Evolutionary conservation across 2,888 invertebrate species (phyloP).

Genomic region (Conchocele bisecta): DNA sequence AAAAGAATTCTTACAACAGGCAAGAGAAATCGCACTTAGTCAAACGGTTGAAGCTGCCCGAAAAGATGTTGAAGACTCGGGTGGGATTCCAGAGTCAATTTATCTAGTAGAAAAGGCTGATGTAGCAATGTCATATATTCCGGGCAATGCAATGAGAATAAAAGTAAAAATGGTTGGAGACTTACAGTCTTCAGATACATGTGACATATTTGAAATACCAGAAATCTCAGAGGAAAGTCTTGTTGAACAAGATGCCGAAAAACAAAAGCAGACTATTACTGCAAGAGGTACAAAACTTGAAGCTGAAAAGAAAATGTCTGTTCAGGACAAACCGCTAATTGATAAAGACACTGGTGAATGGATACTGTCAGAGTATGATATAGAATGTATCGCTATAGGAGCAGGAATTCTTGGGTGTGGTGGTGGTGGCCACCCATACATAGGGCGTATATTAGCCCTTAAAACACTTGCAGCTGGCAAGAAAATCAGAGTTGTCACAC

Average conservation of each 20-base stretch:
- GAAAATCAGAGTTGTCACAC: constrained; percentile 70
- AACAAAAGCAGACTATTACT: constrained; percentile 51
- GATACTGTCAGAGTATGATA: constrained; percentile 74
- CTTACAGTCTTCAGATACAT: too few species aligned
- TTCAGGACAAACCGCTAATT: constrained; percentile 51
- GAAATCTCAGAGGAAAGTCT: too few species aligned
- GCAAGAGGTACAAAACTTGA: constrained; percentile 40
- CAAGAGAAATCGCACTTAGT: constrained; percentile 54
- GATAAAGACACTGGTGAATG: constrained; percentile 74
- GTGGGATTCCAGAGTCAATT: constrained; percentile 56
- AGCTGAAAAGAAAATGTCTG: not conserved
- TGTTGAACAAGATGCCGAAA: not conserved
- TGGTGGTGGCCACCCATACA: constrained; percentile 78
- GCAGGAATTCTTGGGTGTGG: constrained; percentile 80
- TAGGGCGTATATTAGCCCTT: constrained; percentile 68
- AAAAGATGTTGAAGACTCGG: constrained; percentile 31
- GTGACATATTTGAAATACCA: too few species aligned
- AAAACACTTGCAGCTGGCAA: constrained; percentile 66
- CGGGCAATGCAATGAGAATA: constrained; percentile 74
- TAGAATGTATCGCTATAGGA: constrained; percentile 78
- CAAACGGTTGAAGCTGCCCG: constrained; percentile 36
- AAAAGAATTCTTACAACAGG: constrained; percentile 58
- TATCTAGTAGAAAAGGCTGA: constrained; percentile 67
- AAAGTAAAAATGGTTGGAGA: constrained; percentile 76
- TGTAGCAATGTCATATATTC: constrained; percentile 74